Evolutionary conservation across 1,140 invertebrate species (phyloP).

Genomic region (Danaus plexippus): DNA sequence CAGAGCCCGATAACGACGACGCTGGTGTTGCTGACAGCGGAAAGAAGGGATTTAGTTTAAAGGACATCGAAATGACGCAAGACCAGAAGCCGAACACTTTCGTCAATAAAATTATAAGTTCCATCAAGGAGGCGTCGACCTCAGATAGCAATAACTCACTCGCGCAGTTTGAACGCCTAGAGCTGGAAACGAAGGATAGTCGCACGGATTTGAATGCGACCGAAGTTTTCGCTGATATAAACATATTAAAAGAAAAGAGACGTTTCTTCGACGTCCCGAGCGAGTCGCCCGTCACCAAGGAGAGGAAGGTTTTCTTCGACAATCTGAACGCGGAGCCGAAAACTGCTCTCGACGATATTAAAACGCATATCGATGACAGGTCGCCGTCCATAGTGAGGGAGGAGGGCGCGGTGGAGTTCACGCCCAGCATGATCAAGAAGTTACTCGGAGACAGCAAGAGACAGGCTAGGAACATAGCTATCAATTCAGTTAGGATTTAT

Average conservation of each 20-base stretch:
- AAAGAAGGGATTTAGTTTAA: slow-evolving; percentile 2
- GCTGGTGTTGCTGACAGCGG: not conserved
- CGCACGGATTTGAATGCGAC: slow-evolving; percentile 17
- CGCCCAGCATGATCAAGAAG: slow-evolving; percentile 44
- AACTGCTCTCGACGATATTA: slow-evolving; percentile 18
- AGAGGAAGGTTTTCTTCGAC: slow-evolving; percentile 37
- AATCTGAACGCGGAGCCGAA: slow-evolving; percentile 12
- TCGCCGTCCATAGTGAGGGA: slow-evolving; percentile 52
- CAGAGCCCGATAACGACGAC: no score
- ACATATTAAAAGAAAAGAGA: slow-evolving; percentile 33
- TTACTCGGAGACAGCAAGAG: slow-evolving; percentile 41
- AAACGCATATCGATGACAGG: slow-evolving; percentile 26
- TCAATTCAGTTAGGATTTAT: slow-evolving; percentile 9
- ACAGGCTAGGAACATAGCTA: slow-evolving; percentile 9
- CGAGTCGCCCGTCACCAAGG: slow-evolving; percentile 14
- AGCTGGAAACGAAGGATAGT: slow-evolving; percentile 31
- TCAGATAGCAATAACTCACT: slow-evolving; percentile 37
- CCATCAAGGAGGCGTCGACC: slow-evolving; percentile 20
- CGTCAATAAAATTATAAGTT: slow-evolving; percentile 31
- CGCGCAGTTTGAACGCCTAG: slow-evolving; percentile 50
- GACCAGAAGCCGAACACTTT: slow-evolving; percentile 25
- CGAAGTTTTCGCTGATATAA: slow-evolving; percentile 24
- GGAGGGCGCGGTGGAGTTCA: slow-evolving; percentile 28
- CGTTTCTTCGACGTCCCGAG: slow-evolving; percentile 30
- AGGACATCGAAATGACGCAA: not conserved